Evolutionary conservation across 2,797 vertebrate species (phyloP).

Genomic region (Centropyge bicolor): DNA sequence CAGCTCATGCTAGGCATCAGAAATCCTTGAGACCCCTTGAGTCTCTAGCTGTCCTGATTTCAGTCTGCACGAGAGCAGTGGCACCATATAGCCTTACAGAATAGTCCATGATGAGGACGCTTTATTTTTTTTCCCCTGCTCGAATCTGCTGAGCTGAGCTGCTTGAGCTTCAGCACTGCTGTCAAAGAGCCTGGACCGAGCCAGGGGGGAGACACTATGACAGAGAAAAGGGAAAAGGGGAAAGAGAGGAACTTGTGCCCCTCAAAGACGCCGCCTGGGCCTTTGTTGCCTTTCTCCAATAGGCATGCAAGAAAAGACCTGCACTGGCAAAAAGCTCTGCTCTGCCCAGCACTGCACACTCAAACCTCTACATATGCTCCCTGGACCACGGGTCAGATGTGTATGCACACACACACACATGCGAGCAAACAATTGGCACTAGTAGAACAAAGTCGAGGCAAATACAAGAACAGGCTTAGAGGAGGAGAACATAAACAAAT

Average conservation of each 20-base stretch:
- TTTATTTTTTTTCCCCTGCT: conserved; percentile 50
- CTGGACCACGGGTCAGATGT: conserved; percentile 32
- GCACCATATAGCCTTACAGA: conserved; percentile 64
- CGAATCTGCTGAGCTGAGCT: conserved; percentile 61
- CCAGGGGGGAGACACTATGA: conserved; percentile 14
- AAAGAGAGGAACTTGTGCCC: conserved; percentile 46
- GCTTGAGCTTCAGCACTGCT: conserved; percentile 47
- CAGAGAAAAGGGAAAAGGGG: conserved; percentile 36
- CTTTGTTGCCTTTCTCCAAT: conserved; percentile 75
- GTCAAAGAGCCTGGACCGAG: conserved; percentile 58
- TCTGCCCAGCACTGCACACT: conserved; percentile 29
- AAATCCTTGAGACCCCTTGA: conserved; percentile 67
- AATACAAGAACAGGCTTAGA: conserved; percentile 49
- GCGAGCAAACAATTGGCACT: conserved; percentile 34
- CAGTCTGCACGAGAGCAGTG: conserved; percentile 40
- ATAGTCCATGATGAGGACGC: conserved; percentile 76
- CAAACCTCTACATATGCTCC: conserved; percentile 22
- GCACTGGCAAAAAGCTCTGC: conserved; percentile 30
- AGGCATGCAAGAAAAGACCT: conserved; percentile 44
- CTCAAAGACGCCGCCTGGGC: conserved; percentile 56
- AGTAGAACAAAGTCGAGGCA: conserved; percentile 48
- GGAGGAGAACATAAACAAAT: conserved; percentile 60
- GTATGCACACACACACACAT: conserved; percentile 3
- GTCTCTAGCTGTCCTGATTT: conserved; percentile 73
- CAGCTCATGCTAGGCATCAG: conserved; percentile 49